These are phyloP conservation scores for Ellobius talpinus DNA, from an alignment of 2,113 vertebrate genomes.

Conservation along the genomic window DNA sequence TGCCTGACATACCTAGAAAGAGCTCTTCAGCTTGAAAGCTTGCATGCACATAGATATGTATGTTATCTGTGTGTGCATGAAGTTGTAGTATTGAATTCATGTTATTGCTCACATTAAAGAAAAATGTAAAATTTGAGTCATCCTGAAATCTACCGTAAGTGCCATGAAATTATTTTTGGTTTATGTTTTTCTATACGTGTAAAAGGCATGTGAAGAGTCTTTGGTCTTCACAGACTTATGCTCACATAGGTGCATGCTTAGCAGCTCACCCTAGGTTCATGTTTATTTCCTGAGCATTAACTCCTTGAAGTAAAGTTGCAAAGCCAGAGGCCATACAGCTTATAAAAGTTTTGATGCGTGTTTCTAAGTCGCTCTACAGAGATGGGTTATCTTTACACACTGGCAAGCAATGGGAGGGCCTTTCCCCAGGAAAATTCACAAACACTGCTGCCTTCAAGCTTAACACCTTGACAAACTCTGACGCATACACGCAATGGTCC, in stretches of 20 bases:
- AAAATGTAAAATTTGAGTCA: conserved; percentile 36
- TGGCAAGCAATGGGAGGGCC: background rate
- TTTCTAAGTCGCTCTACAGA: background rate
- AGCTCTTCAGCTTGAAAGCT: background rate
- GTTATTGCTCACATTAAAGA: background rate
- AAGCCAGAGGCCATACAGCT: background rate
- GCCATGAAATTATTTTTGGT: background rate
- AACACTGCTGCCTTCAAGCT: background rate
- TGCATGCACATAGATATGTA: background rate
- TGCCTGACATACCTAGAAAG: background rate
- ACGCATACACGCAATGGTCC: background rate
- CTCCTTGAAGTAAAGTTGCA: background rate
- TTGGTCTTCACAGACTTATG: background rate
- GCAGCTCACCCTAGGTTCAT: background rate
- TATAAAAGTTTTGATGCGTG: background rate
- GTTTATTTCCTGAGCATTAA: background rate
- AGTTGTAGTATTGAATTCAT: background rate
- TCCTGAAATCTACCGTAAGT: background rate
- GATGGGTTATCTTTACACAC: background rate
- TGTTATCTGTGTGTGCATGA: background rate
- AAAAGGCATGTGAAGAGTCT: background rate
- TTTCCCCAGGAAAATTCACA: background rate
- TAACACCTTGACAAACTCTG: background rate
- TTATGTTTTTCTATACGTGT: background rate
- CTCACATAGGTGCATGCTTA: background rate